Evolutionary conservation across 2,888 invertebrate species (phyloP).

Genomic region (Coenonympha glycerion): DNA sequence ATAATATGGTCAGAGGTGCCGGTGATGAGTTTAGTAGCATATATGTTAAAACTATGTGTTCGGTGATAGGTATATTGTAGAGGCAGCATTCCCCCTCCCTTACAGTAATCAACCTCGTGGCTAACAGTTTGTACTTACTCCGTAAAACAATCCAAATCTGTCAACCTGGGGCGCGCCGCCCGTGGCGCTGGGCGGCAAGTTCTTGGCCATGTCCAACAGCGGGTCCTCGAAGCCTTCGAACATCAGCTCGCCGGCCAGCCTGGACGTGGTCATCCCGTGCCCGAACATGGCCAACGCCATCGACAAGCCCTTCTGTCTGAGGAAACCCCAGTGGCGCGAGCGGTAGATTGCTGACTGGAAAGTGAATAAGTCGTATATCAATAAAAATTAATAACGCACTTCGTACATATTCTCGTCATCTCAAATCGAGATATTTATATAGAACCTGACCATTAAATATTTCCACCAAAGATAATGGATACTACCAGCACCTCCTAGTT

Average conservation of each 20-base stretch:
- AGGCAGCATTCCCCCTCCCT: too few relatives aligned
- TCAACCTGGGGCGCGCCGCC: conserved; percentile 80
- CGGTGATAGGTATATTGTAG: too few relatives aligned
- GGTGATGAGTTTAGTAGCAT: too few relatives aligned
- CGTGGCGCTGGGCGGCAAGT: conserved; percentile 72
- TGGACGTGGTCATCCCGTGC: conserved; percentile 76
- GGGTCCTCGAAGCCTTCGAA: conserved; percentile 88
- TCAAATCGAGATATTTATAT: too few relatives aligned
- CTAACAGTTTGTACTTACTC: conserved; percentile 41
- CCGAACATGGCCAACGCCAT: conserved; percentile 74
- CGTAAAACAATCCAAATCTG: conserved; percentile 91
- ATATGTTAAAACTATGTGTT: too few relatives aligned
- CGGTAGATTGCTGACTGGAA: conserved; percentile 77
- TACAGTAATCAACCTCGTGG: too few relatives aligned
- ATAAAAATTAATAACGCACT: neutral
- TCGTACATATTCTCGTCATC: neutral
- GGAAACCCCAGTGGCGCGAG: conserved; percentile 74
- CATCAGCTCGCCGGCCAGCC: conserved; percentile 80
- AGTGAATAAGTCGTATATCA: conserved; percentile 20
- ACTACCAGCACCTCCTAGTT: too few relatives aligned
- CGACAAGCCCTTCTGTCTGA: conserved; percentile 77
- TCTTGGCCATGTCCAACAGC: conserved; percentile 79
- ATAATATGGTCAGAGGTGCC: too few relatives aligned
- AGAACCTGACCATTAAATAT: too few relatives aligned
- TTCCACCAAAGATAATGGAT: too few relatives aligned